These are phyloP conservation scores for Vanessa atalanta DNA, from an alignment of 1,140 invertebrate genomes.

Conservation along the genomic window DNA sequence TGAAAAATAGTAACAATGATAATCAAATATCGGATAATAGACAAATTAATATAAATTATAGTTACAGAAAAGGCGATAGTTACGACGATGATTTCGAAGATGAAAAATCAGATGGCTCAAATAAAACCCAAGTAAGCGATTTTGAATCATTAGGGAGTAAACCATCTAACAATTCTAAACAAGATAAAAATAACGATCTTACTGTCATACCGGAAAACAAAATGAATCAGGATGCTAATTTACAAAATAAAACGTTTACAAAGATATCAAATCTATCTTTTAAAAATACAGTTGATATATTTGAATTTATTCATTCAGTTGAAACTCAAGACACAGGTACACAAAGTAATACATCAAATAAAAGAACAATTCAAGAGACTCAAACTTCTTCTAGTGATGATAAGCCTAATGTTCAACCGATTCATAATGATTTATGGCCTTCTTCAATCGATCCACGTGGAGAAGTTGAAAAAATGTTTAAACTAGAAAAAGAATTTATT, in stretches of 20 bases:
- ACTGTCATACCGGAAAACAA: constrained; percentile 18
- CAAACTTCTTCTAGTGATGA: constrained; percentile 73
- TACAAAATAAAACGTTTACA: constrained; percentile 48
- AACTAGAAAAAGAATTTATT: constrained; percentile 73
- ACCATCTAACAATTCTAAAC: constrained; percentile 12
- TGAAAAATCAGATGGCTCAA: constrained; percentile 56
- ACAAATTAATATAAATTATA: constrained; percentile 19
- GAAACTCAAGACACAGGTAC: constrained; percentile 71
- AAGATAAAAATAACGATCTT: constrained; percentile 26
- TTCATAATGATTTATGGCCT: constrained; percentile 68
- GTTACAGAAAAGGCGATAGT: constrained; percentile 47
- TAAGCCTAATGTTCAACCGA: constrained; percentile 56
- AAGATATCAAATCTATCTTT: constrained; percentile 66
- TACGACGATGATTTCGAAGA: constrained; percentile 78
- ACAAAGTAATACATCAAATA: constrained; percentile 60
- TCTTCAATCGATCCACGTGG: constrained; percentile 53
- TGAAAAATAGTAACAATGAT: constrained; percentile 41
- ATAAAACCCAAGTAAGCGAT: constrained; percentile 20
- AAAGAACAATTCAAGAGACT: constrained; percentile 70
- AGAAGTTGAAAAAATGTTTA: constrained; percentile 63
- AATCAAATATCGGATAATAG: constrained; percentile 34
- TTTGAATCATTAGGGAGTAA: constrained; percentile 18
- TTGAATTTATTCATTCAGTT: constrained; percentile 73
- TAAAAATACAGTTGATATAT: constrained; percentile 71
- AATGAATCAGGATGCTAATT: constrained; percentile 28